Conservation (phyloP, 2,797 vertebrate genomes). For the Leptoclinus maculatus region DNA sequence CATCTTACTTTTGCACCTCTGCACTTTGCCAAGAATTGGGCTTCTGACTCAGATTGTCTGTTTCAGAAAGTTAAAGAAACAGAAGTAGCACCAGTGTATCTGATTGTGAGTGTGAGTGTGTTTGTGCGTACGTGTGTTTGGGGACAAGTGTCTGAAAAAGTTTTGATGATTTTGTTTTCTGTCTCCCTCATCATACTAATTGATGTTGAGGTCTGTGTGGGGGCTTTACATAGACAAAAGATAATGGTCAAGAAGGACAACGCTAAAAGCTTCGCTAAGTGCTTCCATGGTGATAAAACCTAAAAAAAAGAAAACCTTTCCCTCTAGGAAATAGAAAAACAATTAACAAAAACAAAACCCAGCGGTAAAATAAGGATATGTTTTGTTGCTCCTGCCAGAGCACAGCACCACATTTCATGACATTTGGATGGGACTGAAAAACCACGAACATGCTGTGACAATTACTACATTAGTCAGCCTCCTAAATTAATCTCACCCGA, state of each 20-base stretch:
- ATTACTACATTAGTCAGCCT: constrained; percentile 69
- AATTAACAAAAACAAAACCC: constrained; percentile 64
- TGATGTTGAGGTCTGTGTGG: constrained; percentile 24
- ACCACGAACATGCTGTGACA: constrained; percentile 66
- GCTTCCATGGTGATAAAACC: constrained; percentile 45
- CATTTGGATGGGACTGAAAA: constrained; percentile 58
- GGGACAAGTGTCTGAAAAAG: constrained; percentile 7
- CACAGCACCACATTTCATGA: constrained; percentile 43
- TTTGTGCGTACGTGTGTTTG: background rate
- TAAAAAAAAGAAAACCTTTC: constrained; percentile 23
- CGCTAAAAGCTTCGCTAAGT: constrained; percentile 51
- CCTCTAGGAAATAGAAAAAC: constrained; percentile 43
- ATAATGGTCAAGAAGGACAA: constrained; percentile 47
- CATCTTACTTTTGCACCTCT: background rate
- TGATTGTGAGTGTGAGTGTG: background rate
- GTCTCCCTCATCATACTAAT: constrained; percentile 22
- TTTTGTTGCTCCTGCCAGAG: constrained; percentile 9
- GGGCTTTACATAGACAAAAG: constrained; percentile 10
- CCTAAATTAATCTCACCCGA: constrained; percentile 69
- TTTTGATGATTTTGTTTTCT: constrained; percentile 28
- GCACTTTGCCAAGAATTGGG: background rate
- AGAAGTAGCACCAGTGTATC: background rate
- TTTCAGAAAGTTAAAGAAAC: background rate
- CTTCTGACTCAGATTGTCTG: background rate
- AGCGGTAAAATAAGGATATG: constrained; percentile 19